Evolutionary conservation across 2,888 invertebrate genomes (phyloP).

Genomic region (Chrysolina americana): DNA sequence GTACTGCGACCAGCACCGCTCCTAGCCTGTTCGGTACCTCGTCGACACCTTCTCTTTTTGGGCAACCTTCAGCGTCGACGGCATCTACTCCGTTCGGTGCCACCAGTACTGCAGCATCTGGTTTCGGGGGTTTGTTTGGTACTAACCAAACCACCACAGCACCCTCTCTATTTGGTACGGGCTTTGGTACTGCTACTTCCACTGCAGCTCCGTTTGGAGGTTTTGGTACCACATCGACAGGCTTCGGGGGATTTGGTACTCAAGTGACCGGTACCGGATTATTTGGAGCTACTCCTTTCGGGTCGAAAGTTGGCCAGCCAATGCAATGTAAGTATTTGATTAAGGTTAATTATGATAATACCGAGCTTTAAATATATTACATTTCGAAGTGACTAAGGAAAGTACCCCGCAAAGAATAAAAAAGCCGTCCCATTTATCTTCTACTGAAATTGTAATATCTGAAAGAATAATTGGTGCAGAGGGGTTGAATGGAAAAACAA

Average conservation of each 20-base stretch:
- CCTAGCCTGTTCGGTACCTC: constrained; percentile 58
- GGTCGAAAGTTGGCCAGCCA: constrained; percentile 68
- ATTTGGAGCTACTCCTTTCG: constrained; percentile 52
- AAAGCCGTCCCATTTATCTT: no score
- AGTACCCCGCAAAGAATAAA: no score
- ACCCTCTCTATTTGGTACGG: constrained; percentile 61
- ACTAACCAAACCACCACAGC: constrained; percentile 59
- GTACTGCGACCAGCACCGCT: constrained; percentile 39
- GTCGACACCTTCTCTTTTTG: constrained; percentile 66
- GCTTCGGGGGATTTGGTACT: constrained; percentile 65
- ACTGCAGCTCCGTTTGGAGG: constrained; percentile 69
- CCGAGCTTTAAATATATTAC: no score
- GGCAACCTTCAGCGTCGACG: constrained; percentile 56
- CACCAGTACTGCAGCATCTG: constrained; percentile 21
- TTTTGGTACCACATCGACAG: constrained; percentile 52
- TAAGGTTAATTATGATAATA: neutral
- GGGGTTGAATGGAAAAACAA: no score
- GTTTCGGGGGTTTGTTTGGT: constrained; percentile 60
- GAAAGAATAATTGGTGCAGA: no score
- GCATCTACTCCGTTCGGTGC: constrained; percentile 58
- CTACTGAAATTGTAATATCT: no score
- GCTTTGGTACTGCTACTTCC: constrained; percentile 67
- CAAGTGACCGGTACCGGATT: constrained; percentile 52
- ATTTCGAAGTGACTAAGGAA: no score
- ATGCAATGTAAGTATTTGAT: constrained; percentile 58